Conservation (phyloP, 2,113 vertebrate species). For the Pygathrix nemaeus region DNA sequence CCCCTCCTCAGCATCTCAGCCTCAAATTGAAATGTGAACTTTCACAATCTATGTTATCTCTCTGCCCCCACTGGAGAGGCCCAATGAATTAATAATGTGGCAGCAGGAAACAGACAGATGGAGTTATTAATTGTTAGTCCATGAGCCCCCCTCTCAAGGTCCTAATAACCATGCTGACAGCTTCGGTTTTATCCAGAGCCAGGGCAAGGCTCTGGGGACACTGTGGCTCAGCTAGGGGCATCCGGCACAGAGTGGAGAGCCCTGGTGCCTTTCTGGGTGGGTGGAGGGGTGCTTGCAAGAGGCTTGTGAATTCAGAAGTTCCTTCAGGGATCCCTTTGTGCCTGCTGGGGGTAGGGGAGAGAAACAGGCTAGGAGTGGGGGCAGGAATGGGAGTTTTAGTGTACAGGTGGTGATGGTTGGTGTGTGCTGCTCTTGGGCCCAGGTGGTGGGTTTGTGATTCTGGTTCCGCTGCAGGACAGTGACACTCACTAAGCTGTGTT, state of each 20-base stretch:
- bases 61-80: slow-evolving; percentile 27
- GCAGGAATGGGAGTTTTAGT: fast-evolving
- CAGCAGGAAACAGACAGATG: slow-evolving; percentile 80
- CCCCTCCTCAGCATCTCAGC: not conserved
- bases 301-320: not conserved
- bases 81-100: slow-evolving; percentile 83
- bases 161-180: slow-evolving; percentile 75
- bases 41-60: slow-evolving; percentile 63
- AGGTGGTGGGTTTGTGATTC: not conserved
- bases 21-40: slow-evolving; percentile 79
- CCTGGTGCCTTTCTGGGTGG: slow-evolving; percentile 11
- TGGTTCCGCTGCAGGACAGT: not conserved
- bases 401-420: not conserved
- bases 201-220: not conserved
- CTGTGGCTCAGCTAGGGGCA: slow-evolving; percentile 36
- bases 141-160: slow-evolving; percentile 18
- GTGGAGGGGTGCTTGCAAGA: not conserved
- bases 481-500: not conserved
- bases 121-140: slow-evolving; percentile 73
- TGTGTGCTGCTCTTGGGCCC: not conserved
- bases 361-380: not conserved
- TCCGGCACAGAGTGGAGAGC: not conserved
- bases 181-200: slow-evolving; percentile 70
- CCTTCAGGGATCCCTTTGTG: not conserved
- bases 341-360: not conserved